phyloP scores from a whole-genome alignment of 2,888 invertebrate species.

The Platyscelio sp. region DNA sequence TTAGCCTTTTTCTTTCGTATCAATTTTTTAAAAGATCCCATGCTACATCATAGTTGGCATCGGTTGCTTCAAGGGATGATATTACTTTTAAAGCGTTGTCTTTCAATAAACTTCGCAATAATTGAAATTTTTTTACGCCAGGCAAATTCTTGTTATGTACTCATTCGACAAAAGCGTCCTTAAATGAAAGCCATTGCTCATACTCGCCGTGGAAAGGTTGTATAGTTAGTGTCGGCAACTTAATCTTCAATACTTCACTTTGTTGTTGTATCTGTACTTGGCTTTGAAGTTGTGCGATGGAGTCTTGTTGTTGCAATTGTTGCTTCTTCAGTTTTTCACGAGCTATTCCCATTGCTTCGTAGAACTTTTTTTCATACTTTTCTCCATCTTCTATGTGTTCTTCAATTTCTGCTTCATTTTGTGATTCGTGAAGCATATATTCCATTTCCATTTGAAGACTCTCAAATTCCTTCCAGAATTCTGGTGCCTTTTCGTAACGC shows the following conservation, averaged over 20 bases:
- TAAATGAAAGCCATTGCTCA: too few relatives aligned
- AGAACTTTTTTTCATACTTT: slow-evolving; percentile 14
- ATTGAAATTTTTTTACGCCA: slow-evolving; percentile 6
- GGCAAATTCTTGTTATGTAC: neutral
- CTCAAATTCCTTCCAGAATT: slow-evolving; percentile 21
- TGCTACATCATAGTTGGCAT: neutral
- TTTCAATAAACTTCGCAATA: neutral
- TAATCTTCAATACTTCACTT: neutral
- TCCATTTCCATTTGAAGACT: neutral
- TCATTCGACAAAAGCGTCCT: too few relatives aligned
- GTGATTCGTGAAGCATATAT: neutral
- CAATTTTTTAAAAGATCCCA: slow-evolving; percentile 6
- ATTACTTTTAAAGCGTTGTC: neutral
- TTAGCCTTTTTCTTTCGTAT: slow-evolving; percentile 4
- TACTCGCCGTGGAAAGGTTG: too few relatives aligned
- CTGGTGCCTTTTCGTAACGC: neutral
- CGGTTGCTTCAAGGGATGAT: neutral
- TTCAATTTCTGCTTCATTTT: neutral
- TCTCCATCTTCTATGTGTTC: slow-evolving; percentile 8
- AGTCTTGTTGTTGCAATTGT: neutral
- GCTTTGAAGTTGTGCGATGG: too few relatives aligned
- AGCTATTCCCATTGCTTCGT: slow-evolving; percentile 18
- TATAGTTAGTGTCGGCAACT: too few relatives aligned
- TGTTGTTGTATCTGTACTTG: neutral
- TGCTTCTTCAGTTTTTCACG: neutral